A percentile compares a stretch with the other conserved stretches of the same genome.
These are phyloP conservation scores for Scotopteryx bipunctaria DNA, from an alignment of 2,888 invertebrate genomes.

Conservation along the genomic window DNA sequence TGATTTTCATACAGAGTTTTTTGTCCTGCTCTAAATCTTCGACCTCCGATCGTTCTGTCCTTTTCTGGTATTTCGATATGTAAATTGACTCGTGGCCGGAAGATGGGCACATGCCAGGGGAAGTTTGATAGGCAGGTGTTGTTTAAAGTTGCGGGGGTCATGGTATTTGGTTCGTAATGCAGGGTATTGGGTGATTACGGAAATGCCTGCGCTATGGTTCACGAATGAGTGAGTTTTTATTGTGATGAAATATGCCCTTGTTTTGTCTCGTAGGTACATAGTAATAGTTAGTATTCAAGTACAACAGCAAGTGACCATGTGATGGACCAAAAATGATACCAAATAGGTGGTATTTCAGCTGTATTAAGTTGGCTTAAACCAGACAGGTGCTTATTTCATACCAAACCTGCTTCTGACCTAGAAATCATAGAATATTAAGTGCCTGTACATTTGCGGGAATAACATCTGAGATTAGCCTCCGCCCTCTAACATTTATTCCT, in stretches of 20 bases:
- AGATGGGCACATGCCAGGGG: constrained; percentile 35
- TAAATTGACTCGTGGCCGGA: constrained; percentile 35
- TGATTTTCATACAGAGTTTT: constrained; percentile 53
- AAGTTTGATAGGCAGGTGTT: constrained; percentile 35
- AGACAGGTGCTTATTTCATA: too few species aligned
- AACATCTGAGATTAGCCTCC: too few species aligned
- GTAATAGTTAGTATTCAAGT: too few species aligned
- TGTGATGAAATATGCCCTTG: neutral
- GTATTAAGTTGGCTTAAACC: too few species aligned
- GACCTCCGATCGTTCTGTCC: constrained; percentile 4
- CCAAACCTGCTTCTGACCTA: too few species aligned
- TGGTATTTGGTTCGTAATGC: constrained; percentile 30
- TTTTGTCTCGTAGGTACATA: too few species aligned
- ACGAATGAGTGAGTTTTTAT: constrained; percentile 9
- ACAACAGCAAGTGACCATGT: too few species aligned
- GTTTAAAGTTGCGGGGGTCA: constrained; percentile 33
- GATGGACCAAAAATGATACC: too few species aligned
- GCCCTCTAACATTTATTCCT: too few species aligned
- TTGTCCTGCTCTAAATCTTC: constrained; percentile 35
- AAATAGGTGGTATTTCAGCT: too few species aligned
- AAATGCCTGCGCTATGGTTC: constrained; percentile 26
- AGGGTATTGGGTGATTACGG: constrained; percentile 21
- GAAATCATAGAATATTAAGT: too few species aligned
- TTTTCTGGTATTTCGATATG: constrained; percentile 25
- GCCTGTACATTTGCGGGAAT: too few species aligned